Percentiles rank a stretch among this genome's conserved stretches.
phyloP scores from a whole-genome alignment of 2,113 vertebrate genomes.

The Propithecus coquereli region DNA sequence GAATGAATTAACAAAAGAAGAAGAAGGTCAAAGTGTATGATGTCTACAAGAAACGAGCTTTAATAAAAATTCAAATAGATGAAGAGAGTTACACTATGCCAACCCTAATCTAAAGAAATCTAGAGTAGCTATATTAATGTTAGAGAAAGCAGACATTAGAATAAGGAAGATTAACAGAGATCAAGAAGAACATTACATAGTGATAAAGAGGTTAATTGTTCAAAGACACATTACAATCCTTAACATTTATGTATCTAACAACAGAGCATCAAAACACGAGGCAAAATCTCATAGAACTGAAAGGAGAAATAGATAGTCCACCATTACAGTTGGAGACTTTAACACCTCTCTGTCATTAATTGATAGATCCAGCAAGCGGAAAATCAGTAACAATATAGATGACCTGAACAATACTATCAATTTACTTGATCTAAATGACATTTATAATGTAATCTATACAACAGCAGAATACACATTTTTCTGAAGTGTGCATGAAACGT shows the following conservation, averaged over 20 bases:
- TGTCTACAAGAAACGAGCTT: neutral
- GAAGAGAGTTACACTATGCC: neutral
- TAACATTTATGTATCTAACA: neutral
- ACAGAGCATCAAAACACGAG: neutral
- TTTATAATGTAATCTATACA: constrained; percentile 24
- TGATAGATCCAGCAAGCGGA: neutral
- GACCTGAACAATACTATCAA: neutral
- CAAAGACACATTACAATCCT: neutral
- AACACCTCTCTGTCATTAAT: neutral
- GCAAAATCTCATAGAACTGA: neutral
- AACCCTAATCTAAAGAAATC: neutral
- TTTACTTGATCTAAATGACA: constrained; percentile 12
- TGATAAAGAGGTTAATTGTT: neutral
- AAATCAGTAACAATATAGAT: constrained; percentile 28
- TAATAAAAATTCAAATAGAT: neutral
- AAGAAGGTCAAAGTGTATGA: neutral
- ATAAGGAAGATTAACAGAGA: neutral
- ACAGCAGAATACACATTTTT: constrained; percentile 14
- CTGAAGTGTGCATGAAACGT: neutral
- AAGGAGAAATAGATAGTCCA: neutral
- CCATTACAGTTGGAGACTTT: neutral
- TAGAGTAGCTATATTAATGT: neutral
- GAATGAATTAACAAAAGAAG: neutral
- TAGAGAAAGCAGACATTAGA: neutral
- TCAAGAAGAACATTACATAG: neutral